Base-by-base conservation (phyloP, 2,113 vertebrate species). In the Aviceda subcristata region DNA sequence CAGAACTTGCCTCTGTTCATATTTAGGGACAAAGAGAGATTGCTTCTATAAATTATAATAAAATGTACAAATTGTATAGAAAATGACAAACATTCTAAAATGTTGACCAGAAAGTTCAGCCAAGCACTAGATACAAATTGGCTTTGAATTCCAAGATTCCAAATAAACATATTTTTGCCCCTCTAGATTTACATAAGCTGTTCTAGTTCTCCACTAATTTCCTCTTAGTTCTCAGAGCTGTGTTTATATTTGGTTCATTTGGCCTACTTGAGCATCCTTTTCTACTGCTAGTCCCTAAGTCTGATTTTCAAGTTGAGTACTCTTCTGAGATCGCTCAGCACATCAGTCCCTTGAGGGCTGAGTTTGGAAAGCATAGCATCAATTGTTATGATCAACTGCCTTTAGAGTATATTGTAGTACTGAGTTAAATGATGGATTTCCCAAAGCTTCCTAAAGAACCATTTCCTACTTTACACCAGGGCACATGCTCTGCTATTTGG, bases 161-260 rank as follows among this genome's bases (percentile, higher is more conserved):
- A 83, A 36, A 51, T 64, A 80, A 80, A 63, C 24, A 7, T 76
- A 43, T 64, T 91, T 93, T 94, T 82, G 7, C 74, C 38, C 73
- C 36, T 80, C 29, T 79, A 78, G 46, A 76, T 91, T 75, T 84
- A 55, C 62, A 39, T 59, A 56, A 88, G 26, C 63, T 26, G 1
- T 69, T 82, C 55, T 66, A 51, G 12, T 79, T 87, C n/a, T 80
- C 71, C 41, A 46, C 50, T 87, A 7, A 45, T 64, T 95, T 81
- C 75, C 43, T 88, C 56, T 55, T 69, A 46, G 34, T 63, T 92
- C 90, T 94, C 63, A 60, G 68, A 84, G 41, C 26, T 88, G 24
- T 78, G 36, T 94, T 96, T 96, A 39, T 67, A 39, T 78, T 92
- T 92, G 56, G 16, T 87, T 90, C 30, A 41, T 89, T 81, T 91